Percentiles rank a stretch among this genome's conserved stretches.
Conservation (phyloP, 1,140 invertebrate species). For the Diachasmimorpha longicaudata region DNA sequence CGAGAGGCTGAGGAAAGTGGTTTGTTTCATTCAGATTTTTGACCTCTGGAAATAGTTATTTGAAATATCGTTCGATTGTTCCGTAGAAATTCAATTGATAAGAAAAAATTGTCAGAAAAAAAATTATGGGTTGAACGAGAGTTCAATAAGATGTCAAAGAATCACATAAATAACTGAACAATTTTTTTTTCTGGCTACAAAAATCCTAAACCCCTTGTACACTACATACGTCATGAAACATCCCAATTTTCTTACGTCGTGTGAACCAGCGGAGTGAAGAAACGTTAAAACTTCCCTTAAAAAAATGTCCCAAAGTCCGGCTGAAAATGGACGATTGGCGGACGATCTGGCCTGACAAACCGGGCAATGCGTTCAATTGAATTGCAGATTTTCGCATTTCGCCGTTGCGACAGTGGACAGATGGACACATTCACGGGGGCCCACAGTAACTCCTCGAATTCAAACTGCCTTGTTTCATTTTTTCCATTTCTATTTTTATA, state of each 20-base stretch:
- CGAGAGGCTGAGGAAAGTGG: neutral
- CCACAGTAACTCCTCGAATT: neutral
- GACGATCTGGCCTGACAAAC: constrained; percentile 15
- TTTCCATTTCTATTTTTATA: neutral
- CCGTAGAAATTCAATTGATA: too few species aligned
- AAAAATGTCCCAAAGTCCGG: neutral
- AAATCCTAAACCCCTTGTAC: too few species aligned
- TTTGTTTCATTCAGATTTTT: neutral
- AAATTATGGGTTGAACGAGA: too few species aligned
- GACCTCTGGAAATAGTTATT: neutral
- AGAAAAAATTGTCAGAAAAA: too few species aligned
- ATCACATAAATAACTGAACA: too few species aligned
- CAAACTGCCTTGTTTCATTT: neutral
- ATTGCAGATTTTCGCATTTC: constrained; percentile 48
- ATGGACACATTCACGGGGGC: constrained; percentile 47
- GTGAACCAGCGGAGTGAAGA: too few species aligned
- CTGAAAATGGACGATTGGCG: neutral
- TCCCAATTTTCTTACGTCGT: too few species aligned
- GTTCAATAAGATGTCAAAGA: too few species aligned
- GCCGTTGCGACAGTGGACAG: constrained; percentile 41
- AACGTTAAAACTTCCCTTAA: too few species aligned
- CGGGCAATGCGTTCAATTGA: constrained; percentile 48
- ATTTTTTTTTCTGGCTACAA: too few species aligned
- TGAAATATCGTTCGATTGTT: too few species aligned
- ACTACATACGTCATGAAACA: too few species aligned